Base-by-base conservation (phyloP, 2,888 invertebrate genomes). In the Dusona sp. region DNA sequence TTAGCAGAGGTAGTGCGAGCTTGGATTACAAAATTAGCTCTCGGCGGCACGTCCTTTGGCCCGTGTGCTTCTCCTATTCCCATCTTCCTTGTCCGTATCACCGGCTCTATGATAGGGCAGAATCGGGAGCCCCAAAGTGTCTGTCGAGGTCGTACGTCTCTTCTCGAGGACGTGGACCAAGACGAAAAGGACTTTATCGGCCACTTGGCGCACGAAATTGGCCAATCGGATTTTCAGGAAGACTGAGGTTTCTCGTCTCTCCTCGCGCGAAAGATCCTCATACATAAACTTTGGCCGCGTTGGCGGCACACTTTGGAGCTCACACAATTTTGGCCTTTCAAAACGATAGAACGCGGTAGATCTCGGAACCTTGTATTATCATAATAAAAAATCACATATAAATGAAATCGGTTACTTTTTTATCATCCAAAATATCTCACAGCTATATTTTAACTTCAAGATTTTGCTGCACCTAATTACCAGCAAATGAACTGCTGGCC, bases 11-110 rank as follows among this genome's bases (percentile, higher is more conserved):
- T 90, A 91, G 92, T 90, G 91, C 90, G 91, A 90, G 92, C 89
- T 89, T 87, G 89, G 92, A 93, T 93, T 93, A 92, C 92, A 90
- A 92, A 93, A 93, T 93, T 93, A 93, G 91, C 87, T 84, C 84
- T 38, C 64, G 75, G 42, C 36, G 68, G 86, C 82, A 82, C 84
- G 86, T 84, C 84, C 81, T 68, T 86, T 90, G 91, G 89, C 90
- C 89, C 88, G 88, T 85, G 89, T 87, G 87, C 89, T 90, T 91
- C 90, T 87, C 88, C 84, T 70, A 78, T 70, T 77, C 79, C 74
- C 79, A 80, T 87, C 70, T 65, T 67, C 79, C 82, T 83, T 42
- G 72, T 84, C 84, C 89, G 88, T 90, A 90, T 88, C 89, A 83
- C 84, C 89, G 86, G 89, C 89, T 88, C 89, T 90, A 85, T 81